Percentiles rank a stretch among this genome's conserved stretches.
These are phyloP conservation scores for Neosilurus mollespiculum DNA, from an alignment of 2,797 vertebrate species.

Conservation along the genomic window DNA sequence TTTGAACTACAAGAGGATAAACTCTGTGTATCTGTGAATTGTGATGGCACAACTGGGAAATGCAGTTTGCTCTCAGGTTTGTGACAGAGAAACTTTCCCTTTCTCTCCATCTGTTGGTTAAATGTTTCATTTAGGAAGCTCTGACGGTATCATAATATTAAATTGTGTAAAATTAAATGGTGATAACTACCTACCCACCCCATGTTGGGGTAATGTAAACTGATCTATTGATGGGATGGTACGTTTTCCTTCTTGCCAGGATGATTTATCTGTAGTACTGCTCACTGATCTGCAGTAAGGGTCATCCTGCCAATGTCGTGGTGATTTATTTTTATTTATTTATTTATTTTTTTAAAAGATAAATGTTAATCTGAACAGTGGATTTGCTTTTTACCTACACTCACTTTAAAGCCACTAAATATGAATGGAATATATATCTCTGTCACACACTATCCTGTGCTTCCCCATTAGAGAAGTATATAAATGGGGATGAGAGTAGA, in stretches of 20 bases:
- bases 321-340: background rate
- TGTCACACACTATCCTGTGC: constrained; percentile 2
- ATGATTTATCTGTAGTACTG: constrained; percentile 7
- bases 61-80: constrained; percentile 47
- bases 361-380: background rate
- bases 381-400: background rate
- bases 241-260: background rate
- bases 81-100: constrained; percentile 5
- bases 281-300: background rate
- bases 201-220: constrained; percentile 24
- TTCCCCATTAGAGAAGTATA: background rate
- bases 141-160: constrained; percentile 12
- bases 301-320: background rate
- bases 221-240: background rate
- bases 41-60: constrained; percentile 30
- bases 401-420: background rate
- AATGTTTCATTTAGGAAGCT: constrained; percentile 30
- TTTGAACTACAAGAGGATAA: constrained; percentile 19
- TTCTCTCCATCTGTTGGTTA: constrained; percentile 23
- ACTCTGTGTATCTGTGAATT: constrained; percentile 28
- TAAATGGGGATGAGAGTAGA: background rate
- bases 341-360: background rate
- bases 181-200: constrained; percentile 1
- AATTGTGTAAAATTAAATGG: constrained; percentile 8
- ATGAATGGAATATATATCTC: background rate